A percentile compares a stretch with the other conserved stretches of the same genome.
These are phyloP conservation scores for Liolophura sinensis DNA, from an alignment of 1,140 invertebrate species.

Conservation along the genomic window DNA sequence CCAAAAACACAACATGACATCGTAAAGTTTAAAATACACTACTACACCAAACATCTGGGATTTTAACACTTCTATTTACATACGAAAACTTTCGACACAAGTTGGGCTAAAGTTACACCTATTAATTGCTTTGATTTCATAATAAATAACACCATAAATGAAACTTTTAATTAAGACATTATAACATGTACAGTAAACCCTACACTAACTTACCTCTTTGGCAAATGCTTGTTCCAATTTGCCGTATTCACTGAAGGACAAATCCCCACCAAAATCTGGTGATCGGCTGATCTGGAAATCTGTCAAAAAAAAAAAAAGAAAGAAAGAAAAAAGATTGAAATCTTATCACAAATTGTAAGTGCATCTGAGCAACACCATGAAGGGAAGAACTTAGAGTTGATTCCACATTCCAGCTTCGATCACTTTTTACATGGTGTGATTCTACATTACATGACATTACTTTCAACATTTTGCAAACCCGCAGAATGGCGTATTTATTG, in stretches of 20 bases:
- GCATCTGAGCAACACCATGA: not conserved
- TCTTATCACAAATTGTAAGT: not conserved
- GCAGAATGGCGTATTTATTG: not conserved
- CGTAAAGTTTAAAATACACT: not conserved
- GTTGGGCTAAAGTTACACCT: not conserved
- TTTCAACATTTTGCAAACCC: too few species aligned
- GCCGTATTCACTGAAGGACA: constrained; percentile 73
- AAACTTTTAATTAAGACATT: not conserved
- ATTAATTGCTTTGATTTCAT: not conserved
- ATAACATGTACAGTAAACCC: not conserved
- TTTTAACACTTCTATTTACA: too few species aligned
- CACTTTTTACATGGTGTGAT: too few species aligned
- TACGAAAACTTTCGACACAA: not conserved
- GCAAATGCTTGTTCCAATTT: constrained; percentile 70
- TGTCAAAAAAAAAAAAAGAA: constrained; percentile 45
- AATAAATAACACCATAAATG: not conserved
- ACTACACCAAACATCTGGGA: not conserved
- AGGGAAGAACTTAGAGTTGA: not conserved
- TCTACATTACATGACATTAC: too few species aligned
- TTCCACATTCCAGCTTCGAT: not conserved
- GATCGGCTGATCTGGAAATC: constrained; percentile 56
- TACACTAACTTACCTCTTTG: constrained; percentile 41
- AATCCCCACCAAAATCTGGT: constrained; percentile 71
- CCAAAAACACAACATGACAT: not conserved
- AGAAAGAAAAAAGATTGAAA: constrained; percentile 1